Evolutionary conservation across 2,888 invertebrate genomes (phyloP).

Genomic region (Amphipyra berbera): DNA sequence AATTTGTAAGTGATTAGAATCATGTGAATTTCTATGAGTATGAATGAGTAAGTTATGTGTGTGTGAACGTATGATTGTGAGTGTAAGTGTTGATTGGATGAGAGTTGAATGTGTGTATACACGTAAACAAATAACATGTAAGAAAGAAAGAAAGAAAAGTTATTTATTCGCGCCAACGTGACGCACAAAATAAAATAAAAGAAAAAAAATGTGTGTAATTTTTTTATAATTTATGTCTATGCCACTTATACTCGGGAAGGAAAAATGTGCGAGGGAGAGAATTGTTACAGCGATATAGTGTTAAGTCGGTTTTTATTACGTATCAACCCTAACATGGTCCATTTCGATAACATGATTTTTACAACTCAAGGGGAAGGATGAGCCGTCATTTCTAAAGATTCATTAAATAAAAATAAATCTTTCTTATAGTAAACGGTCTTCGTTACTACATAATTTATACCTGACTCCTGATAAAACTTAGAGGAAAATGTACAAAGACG

Average conservation of each 20-base stretch:
- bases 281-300: conserved; percentile 37
- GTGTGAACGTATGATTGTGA: too few relatives aligned
- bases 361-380: conserved; percentile 31
- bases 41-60: too few relatives aligned
- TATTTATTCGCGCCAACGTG: too few relatives aligned
- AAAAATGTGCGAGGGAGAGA: conserved; percentile 36
- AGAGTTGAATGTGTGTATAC: too few relatives aligned
- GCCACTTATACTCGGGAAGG: conserved; percentile 8
- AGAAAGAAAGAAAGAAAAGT: too few relatives aligned
- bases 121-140: too few relatives aligned
- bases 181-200: too few relatives aligned
- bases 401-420: conserved; percentile 43
- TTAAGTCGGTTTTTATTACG: conserved; percentile 50
- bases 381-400: conserved; percentile 18
- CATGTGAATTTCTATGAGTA: too few relatives aligned
- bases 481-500: conserved; percentile 54
- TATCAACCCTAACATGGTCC: conserved; percentile 47
- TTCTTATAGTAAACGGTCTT: conserved; percentile 12
- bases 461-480: conserved; percentile 49
- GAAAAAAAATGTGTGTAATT: too few relatives aligned
- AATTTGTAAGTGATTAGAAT: too few relatives aligned
- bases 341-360: conserved; percentile 48
- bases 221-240: conserved; percentile 18
- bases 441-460: conserved; percentile 44
- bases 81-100: too few relatives aligned